Conservation (phyloP, 2,797 vertebrate genomes). For the Aphelocoma californica region DNA sequence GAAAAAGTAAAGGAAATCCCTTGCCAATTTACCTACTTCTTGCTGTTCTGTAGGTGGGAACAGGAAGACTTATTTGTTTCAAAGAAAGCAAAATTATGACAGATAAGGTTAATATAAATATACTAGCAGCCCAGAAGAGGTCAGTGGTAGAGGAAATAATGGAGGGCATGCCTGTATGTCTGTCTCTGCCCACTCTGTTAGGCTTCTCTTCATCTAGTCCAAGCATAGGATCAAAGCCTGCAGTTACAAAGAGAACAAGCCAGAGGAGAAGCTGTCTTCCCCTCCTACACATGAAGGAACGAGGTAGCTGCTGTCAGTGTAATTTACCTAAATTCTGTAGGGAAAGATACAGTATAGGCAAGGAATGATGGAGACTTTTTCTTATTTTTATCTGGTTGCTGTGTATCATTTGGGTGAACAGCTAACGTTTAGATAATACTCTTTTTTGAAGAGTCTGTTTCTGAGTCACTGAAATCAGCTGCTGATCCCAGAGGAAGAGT, state of each 20-base stretch:
- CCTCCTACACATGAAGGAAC: neutral
- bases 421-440: neutral
- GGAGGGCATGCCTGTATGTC: neutral
- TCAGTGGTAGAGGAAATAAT: neutral
- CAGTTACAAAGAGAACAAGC: neutral
- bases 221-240: neutral
- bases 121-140: neutral
- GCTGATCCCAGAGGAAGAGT: neutral
- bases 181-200: neutral
- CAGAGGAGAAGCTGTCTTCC: neutral
- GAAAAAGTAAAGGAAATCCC: neutral
- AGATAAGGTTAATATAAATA: neutral
- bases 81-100: neutral
- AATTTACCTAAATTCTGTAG: slow-evolving; percentile 11
- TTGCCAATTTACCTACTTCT: neutral
- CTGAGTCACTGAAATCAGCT: slow-evolving; percentile 10
- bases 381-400: neutral
- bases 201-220: neutral
- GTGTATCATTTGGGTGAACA: neutral
- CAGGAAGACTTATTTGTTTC: neutral
- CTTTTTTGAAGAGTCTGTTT: slow-evolving; percentile 24
- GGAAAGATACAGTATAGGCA: neutral
- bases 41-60: neutral
- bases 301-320: neutral
- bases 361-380: neutral